Evolutionary conservation across 2,888 invertebrate species (phyloP), one percentile per base, ranked within the genome.

Genomic region (Apamea crenata): DNA sequence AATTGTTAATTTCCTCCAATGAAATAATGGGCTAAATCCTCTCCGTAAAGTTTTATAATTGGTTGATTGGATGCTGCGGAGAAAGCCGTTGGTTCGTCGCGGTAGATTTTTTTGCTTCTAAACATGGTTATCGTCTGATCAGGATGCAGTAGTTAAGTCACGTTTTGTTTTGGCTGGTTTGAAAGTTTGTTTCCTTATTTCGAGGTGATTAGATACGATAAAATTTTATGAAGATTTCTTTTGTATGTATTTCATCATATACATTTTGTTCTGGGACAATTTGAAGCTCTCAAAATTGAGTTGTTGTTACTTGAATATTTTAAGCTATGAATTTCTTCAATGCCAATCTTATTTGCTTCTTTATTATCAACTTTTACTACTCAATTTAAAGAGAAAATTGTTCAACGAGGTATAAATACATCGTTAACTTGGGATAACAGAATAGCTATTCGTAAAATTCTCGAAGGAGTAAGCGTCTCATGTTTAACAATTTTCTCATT

Each of bases 1-100:
- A 96, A 96, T 96, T 96, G 96, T 96, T 96, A 96, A 96, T 96
- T 96, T 96, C 96, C 96, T 96, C 92, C 96, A 95, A 95, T 96
- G 95, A 95, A 92, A 95, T 96, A 96, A 96, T 96, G 95, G 96
- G 90, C 93, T 94, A 95, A 96, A 96, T 96, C 96, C 96, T 96
- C 96, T 94, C 90, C 72, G 92, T 92, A 91, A 93, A 93, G 90
- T 92, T 93, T 93, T 93, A 94, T 95, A 95, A 95, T 95, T 95
- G 95, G 94, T 95, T 95, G 95, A 96, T 96, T 95, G 96, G 94
- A 90, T 91, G 89, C 83, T 83, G 86, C 72, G 81, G 89, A 86
- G 89, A 90, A 89, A 89, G 90, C 78, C 75, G 88, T 87, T 82
- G 80, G 66, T 40, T 32, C 18, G 65, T 82, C 47, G 56, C 47